Evolutionary conservation across 2,113 vertebrate species (phyloP), one percentile per base, ranked within the genome.

Genomic region (Dissostichus mawsoni): DNA sequence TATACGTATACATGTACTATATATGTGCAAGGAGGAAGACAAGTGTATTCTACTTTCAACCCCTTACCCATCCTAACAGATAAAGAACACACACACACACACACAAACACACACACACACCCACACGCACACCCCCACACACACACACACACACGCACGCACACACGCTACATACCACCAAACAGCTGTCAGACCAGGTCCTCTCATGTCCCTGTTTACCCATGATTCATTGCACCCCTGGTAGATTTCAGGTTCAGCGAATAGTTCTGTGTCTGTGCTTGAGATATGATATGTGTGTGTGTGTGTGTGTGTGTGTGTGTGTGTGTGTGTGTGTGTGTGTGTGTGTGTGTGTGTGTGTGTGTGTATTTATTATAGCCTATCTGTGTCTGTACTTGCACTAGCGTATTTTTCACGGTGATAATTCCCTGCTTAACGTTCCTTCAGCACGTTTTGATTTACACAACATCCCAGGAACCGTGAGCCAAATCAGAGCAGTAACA

Each of bases 191-290:
- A 48, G 25, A 13, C 52, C n/a, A 36, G 17, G 56, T 79, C 67
- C 72, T 16, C 55, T 72, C 48, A 17, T 58, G 57, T 70, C 62
- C 53, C 81, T 63, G 52, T 59, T 65, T 65, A 78, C 73, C 72
- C 50, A 72, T 81, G 74, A 78, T 81, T 87, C 80, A 83, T 75
- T 70, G 48, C 70, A 68, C 44, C 7, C 7, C 78, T 64, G 76
- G 23, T 74, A 74, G 58, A 64, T 82, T 88, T 70, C 69, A 74
- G 57, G 67, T 48, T 57, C 65, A 52, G 63, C 50, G 63, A 50
- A 69, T 67, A 76, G 36, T 47, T 71, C 4, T 80, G 68, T 44
- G 51, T 70, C 55, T 77, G 64, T 47, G 53, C 66, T 82, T 64
- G 75, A 82, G 63, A 80, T 80, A 69, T 56, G 50, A 80, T 44